A percentile compares a stretch with the other conserved stretches of the same genome.
Evolutionary conservation across 2,888 invertebrate genomes (phyloP).

Genomic region (Xanthorhoe spadicearia): DNA sequence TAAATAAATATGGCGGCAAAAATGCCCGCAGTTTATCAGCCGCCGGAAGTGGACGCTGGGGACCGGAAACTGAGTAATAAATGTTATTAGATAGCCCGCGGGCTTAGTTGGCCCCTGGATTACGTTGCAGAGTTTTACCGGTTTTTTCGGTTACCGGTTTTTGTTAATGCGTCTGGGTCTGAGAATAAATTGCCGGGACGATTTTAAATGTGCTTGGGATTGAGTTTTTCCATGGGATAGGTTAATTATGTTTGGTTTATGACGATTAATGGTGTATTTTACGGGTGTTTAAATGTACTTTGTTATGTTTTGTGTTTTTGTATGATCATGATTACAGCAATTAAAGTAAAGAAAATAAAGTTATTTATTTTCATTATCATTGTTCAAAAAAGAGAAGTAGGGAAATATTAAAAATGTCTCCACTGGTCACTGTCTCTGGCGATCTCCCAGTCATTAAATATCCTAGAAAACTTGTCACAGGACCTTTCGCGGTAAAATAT

Average conservation of each 20-base stretch:
- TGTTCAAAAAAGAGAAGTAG: too few species aligned
- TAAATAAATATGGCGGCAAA: slow-evolving; percentile 85
- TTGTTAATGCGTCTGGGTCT: slow-evolving; percentile 83
- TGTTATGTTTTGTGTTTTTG: not conserved
- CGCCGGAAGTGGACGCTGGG: slow-evolving; percentile 82
- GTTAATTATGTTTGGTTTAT: slow-evolving; percentile 47
- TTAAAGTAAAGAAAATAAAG: not conserved
- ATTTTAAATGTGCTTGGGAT: slow-evolving; percentile 55
- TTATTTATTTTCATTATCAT: too few species aligned
- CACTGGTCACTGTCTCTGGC: too few species aligned
- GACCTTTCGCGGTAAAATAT: too few species aligned
- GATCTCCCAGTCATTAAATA: too few species aligned
- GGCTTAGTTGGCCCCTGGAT: slow-evolving; percentile 78
- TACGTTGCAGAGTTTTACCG: slow-evolving; percentile 64
- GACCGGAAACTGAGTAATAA: slow-evolving; percentile 80
- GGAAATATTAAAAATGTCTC: too few species aligned
- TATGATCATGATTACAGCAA: slow-evolving; percentile 2
- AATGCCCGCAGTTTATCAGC: slow-evolving; percentile 84
- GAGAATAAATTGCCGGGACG: slow-evolving; percentile 76
- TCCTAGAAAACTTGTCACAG: too few species aligned
- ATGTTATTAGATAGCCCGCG: slow-evolving; percentile 84
- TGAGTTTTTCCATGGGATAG: slow-evolving; percentile 46
- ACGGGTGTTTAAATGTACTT: not conserved
- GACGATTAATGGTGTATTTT: slow-evolving; percentile 21
- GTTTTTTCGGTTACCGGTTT: slow-evolving; percentile 73